Evolutionary conservation across 2,888 invertebrate species (phyloP), one percentile per base, ranked within the genome.

Genomic region (Volucella inflata): DNA sequence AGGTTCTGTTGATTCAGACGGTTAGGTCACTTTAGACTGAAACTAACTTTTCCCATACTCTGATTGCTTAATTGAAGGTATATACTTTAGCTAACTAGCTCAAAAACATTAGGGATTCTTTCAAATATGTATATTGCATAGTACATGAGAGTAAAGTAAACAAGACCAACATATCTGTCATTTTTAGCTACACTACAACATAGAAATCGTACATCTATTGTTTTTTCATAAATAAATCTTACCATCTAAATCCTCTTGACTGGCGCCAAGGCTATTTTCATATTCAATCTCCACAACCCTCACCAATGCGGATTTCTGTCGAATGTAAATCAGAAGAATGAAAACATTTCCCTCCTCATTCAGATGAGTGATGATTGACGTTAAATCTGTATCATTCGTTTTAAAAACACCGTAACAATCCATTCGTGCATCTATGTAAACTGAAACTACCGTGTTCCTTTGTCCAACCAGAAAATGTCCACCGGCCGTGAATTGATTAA

Each of bases 321-420:
- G 87, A 8, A 70, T 83, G 65, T 90, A 90, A 10, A 83, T 70
- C 12, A 91, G 17, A 50, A 91, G 11, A 10, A 91, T 50, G 64
- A 89, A 91, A 30, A 88, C 88, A 16, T 90, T 89, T 14, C 89
- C 90, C 9, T 81, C 85, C 0, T 68, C 11, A 60, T 89, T 91
- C 14, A 77, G 78, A 59, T 89, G 89, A 8, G 87, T 88, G 2
- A 88, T 79, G 14, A 91, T 50, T 4, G 88, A 87, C n/a, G 67
- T 87, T 1, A 90, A 88, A 30, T 89, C 83, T 10, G 60, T 40
- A 8, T 88, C 87, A n/a, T 89, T 87, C 0, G 87, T 87, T 0
- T 77, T 82, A 17, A 90, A 91, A 30, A 89, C 90, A 14, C 88
- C 89, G 71, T 89, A 91, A 77, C 91, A 91, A 68, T 91, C 90